phyloP scores from a whole-genome alignment of 2,797 vertebrate genomes.

The Parauchenoglanis punctatus region DNA sequence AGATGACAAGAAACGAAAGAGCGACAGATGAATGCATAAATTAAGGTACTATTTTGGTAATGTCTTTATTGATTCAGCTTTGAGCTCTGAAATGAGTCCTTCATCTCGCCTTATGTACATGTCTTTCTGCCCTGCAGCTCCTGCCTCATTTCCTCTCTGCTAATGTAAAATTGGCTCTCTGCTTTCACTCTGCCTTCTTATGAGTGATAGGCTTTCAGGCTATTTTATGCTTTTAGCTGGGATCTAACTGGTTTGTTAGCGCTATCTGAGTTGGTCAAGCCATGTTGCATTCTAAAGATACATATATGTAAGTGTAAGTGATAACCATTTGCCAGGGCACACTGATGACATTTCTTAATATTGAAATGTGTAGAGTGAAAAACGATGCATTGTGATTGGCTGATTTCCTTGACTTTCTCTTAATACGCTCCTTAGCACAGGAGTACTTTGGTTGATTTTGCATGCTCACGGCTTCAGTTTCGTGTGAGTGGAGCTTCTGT shows the following conservation, averaged over 20 bases:
- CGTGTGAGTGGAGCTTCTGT: background rate
- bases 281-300: background rate
- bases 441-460: background rate
- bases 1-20: background rate
- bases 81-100: conserved; percentile 50
- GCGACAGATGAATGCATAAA: conserved; percentile 27
- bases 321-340: background rate
- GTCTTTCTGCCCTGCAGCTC: conserved; percentile 10
- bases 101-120: conserved; percentile 9
- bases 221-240: background rate
- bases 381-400: background rate
- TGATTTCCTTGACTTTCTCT: background rate
- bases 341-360: background rate
- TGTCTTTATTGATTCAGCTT: conserved; percentile 48
- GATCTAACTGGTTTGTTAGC: background rate
- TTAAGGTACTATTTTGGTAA: conserved; percentile 46
- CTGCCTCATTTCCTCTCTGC: conserved; percentile 18
- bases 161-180: conserved; percentile 25
- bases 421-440: background rate
- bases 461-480: background rate
- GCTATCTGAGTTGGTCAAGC: background rate
- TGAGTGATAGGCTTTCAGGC: background rate
- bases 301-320: background rate
- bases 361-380: background rate
- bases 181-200: conserved; percentile 23